A percentile compares a stretch with the other conserved stretches of the same genome.
Conservation (phyloP, 2,113 vertebrate species). For the Cynocephalus volans region DNA sequence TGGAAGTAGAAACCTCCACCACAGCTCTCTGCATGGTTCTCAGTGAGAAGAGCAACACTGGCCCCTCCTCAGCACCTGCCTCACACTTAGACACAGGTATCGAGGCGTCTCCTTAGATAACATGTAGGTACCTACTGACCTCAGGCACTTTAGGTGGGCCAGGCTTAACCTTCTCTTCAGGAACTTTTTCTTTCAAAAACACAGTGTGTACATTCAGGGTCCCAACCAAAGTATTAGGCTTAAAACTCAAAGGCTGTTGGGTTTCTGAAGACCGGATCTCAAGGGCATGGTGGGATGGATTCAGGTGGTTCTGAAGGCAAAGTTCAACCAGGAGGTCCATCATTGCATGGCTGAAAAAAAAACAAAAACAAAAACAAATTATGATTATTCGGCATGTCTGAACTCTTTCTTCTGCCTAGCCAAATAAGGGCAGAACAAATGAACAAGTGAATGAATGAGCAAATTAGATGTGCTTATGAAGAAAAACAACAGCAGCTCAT, state of each 20-base stretch:
- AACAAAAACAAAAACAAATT: neutral
- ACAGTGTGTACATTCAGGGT: constrained; percentile 93
- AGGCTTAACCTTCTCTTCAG: constrained; percentile 91
- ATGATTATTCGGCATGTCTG: neutral
- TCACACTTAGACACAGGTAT: accelerated
- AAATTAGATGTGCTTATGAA: accelerated
- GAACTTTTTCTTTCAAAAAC: constrained; percentile 94
- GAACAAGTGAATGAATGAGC: accelerated
- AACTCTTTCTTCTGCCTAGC: constrained; percentile 78
- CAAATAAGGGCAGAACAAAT: accelerated
- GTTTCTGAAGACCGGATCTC: constrained; percentile 92
- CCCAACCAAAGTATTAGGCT: constrained; percentile 96
- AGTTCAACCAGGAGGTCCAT: constrained; percentile 98
- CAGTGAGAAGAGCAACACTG: accelerated
- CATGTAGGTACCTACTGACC: constrained; percentile 86
- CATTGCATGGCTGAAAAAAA: constrained; percentile 94
- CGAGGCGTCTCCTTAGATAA: accelerated
- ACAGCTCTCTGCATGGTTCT: neutral
- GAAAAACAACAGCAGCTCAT: neutral
- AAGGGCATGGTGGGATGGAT: constrained; percentile 95
- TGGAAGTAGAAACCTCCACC: too few species aligned
- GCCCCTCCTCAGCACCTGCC: too few species aligned
- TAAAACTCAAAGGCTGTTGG: constrained; percentile 93
- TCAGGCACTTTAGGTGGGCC: constrained; percentile 94
- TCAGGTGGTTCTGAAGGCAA: constrained; percentile 95